Evolutionary conservation across 2,888 invertebrate species (phyloP), one percentile per base, ranked within the genome.

Genomic region (Aspidapion aeneum): DNA sequence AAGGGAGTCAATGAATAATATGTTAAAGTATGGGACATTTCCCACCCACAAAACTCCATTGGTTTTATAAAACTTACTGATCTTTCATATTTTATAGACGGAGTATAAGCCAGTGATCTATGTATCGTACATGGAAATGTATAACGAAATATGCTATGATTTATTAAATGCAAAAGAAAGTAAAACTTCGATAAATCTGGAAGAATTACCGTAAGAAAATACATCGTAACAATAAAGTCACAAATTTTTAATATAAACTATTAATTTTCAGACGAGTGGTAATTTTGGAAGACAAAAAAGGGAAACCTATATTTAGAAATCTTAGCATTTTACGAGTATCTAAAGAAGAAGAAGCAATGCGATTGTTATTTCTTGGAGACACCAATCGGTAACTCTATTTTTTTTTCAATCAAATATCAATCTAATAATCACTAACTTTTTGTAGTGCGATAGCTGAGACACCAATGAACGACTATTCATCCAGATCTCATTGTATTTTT

Each of bases 71-170:
- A 7, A 35, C 12, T 35, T 35, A 35, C n/a, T n/a, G n/a, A n/a
- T n/a, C n/a, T n/a, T n/a, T n/a, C n/a, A n/a, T n/a, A n/a, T 35
- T 35, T 7, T 35, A 7, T 55, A 69, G 70, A 52, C 63, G 48
- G 58, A 64, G 7, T 64, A 64, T 12, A 71, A 71, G 61, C 69
- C 71, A 9, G 64, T 77, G 51, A 73, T 82, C 61, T 80, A 80
- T 70, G 78, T 84, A 60, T 83, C 84, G 1, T 84, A 83, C 70
- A 75, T 84, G 74, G 84, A 84, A 75, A 84, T 84, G 61, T 84
- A 84, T 74, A 84, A 84, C 72, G 84, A 84, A 74, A 77, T 79
- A 60, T 83, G 83, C 12, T 84, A 83, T 70, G 84, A 84, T 74
- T 72, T 84, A 57, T 72, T 84, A 55, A 80, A 80, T 71, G 76